Conservation (phyloP, 2,888 invertebrate genomes). For the Cephus spinipes region DNA sequence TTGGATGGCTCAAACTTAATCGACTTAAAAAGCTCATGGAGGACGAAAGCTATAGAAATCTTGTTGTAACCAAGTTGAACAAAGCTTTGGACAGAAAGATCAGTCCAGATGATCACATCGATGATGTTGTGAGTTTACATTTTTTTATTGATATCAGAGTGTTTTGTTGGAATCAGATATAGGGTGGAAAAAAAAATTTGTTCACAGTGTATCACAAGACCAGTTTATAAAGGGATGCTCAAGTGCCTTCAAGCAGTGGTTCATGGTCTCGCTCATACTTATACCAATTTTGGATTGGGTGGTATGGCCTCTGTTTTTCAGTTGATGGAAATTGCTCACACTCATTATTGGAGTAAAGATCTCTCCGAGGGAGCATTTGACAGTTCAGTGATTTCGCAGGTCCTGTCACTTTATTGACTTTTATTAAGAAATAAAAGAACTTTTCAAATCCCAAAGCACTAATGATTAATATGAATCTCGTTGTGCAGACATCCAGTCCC, state of each 20-base stretch:
- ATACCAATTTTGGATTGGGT: conserved; percentile 92
- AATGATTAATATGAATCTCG: conserved; percentile 31
- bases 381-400: conserved; percentile 68
- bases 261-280: conserved; percentile 92
- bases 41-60: conserved; percentile 97
- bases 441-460: background rate
- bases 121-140: conserved; percentile 87
- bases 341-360: conserved; percentile 97
- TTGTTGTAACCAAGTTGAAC: conserved; percentile 95
- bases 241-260: conserved; percentile 91
- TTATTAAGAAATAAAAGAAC: background rate
- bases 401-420: conserved; percentile 30
- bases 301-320: conserved; percentile 98
- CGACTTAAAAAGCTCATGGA: conserved; percentile 96
- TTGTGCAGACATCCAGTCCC: conserved; percentile 73
- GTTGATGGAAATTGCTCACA: conserved; percentile 97
- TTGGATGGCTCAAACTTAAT: conserved; percentile 96
- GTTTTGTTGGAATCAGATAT: background rate
- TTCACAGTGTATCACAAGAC: conserved; percentile 84
- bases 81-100: conserved; percentile 92
- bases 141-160: conserved; percentile 18
- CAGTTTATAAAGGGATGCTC: conserved; percentile 96
- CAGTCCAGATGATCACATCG: conserved; percentile 95
- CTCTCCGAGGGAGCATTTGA: conserved; percentile 71
- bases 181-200: background rate